phyloP scores from a whole-genome alignment of 2,797 vertebrate genomes.

The Monodelphis domestica region DNA sequence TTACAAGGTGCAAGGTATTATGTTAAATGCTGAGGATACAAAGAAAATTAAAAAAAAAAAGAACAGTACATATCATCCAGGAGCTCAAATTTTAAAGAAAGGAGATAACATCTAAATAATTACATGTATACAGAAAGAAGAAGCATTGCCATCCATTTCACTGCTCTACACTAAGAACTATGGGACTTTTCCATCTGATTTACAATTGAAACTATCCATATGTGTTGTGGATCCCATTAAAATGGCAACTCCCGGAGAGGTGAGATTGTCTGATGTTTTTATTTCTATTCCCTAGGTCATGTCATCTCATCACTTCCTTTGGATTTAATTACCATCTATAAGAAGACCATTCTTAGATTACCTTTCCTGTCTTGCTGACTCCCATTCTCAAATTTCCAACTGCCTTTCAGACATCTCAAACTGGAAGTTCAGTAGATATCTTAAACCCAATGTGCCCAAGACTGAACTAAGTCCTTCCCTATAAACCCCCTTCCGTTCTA shows the following conservation, averaged over 20 bases:
- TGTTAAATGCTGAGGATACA: neutral
- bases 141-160: neutral
- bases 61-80: neutral
- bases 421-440: too few relatives aligned
- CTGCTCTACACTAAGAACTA: neutral
- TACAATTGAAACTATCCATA: neutral
- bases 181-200: neutral
- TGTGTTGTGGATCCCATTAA: neutral
- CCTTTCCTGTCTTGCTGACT: too few relatives aligned
- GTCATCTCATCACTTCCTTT: too few relatives aligned
- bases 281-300: constrained; percentile 5
- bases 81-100: neutral
- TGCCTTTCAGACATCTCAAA: too few relatives aligned
- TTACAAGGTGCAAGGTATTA: neutral
- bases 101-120: neutral
- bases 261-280: constrained; percentile 18
- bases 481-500: too few relatives aligned
- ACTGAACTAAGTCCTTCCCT: too few relatives aligned
- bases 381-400: too few relatives aligned
- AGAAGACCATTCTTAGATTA: too few relatives aligned
- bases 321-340: too few relatives aligned
- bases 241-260: constrained; percentile 9
- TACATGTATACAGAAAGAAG: neutral
- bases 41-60: neutral
- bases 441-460: too few relatives aligned